Percentiles rank a stretch among this genome's conserved stretches.
Conservation (phyloP, 2,113 vertebrate species). For the Herpetotheres cachinnans region DNA sequence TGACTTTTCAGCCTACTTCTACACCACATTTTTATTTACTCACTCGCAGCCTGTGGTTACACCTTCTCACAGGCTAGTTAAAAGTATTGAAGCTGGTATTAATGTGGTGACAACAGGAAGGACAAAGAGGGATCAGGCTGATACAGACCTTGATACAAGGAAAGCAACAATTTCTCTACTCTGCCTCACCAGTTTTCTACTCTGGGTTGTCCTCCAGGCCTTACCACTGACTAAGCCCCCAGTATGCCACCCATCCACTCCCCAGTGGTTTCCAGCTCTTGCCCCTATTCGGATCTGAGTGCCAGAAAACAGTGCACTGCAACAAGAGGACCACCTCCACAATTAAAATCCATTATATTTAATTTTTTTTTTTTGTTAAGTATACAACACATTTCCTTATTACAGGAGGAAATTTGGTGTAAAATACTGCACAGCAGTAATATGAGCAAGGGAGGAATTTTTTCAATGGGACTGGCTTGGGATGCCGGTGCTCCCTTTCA, state of each 20-base stretch:
- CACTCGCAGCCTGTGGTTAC: background rate
- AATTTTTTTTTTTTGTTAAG: background rate
- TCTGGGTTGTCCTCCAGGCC: background rate
- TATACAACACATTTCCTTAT: background rate
- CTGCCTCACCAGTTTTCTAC: background rate
- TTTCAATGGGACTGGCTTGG: background rate
- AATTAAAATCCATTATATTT: background rate
- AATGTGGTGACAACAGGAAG: background rate
- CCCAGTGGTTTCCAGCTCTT: background rate
- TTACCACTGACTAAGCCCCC: background rate
- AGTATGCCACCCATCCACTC: fast-evolving
- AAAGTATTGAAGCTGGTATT: background rate
- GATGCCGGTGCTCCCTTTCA: background rate
- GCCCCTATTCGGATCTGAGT: background rate
- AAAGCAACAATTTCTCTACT: background rate
- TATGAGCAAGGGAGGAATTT: background rate
- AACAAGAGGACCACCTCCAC: background rate
- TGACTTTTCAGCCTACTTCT: background rate
- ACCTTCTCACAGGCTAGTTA: background rate
- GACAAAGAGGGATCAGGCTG: background rate
- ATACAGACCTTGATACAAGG: background rate
- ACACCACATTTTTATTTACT: background rate
- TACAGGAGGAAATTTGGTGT: background rate
- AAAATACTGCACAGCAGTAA: background rate
- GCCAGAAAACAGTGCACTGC: background rate